Conservation (phyloP, 2,888 invertebrate species). For the Hermaeophaga mercurialis region DNA sequence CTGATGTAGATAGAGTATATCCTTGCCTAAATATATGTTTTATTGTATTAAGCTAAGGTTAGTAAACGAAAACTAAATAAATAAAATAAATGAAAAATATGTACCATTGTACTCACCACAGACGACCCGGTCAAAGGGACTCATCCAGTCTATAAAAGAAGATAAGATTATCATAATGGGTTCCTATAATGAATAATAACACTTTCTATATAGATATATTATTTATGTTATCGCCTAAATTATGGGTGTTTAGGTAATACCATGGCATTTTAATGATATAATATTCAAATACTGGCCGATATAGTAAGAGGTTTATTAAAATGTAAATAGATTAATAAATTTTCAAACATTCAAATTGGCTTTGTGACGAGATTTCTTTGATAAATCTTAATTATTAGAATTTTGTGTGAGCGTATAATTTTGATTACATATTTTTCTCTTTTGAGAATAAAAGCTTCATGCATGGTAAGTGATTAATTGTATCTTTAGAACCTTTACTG, state of each 20-base stretch:
- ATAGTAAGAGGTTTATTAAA: constrained; percentile 23
- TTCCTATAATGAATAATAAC: constrained; percentile 11
- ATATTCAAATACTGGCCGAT: constrained; percentile 11
- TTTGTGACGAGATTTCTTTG: background rate
- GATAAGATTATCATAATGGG: constrained; percentile 29
- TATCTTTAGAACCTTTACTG: no score
- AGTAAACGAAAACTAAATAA: constrained; percentile 40
- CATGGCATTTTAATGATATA: constrained; percentile 16
- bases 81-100: constrained; percentile 64
- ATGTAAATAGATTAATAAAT: constrained; percentile 22
- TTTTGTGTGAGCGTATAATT: no score
- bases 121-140: constrained; percentile 92
- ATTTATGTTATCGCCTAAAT: constrained; percentile 13
- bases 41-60: background rate
- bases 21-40: background rate
- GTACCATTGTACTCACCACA: constrained; percentile 92
- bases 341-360: constrained; percentile 7
- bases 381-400: no score
- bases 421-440: no score
- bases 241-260: constrained; percentile 22
- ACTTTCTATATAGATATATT: constrained; percentile 6
- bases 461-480: no score
- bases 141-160: constrained; percentile 89
- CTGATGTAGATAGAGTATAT: no score
- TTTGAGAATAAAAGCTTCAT: no score